Percentiles rank a stretch among this genome's conserved stretches.
phyloP scores from a whole-genome alignment of 2,888 invertebrate genomes.

The Idaea straminata region DNA sequence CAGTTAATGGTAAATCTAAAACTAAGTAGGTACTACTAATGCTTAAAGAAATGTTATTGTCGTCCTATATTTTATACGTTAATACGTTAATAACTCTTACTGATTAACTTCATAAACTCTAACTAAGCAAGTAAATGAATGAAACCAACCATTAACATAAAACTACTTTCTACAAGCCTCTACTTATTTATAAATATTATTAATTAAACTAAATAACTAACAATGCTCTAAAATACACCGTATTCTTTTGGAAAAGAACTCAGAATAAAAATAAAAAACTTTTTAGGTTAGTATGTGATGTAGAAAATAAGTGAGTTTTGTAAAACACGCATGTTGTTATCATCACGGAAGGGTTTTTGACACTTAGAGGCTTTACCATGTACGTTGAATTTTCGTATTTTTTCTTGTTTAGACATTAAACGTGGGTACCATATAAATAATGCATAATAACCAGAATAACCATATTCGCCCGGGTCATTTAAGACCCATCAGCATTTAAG shows the following conservation, averaged over 20 bases:
- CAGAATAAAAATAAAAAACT: neutral
- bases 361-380: neutral
- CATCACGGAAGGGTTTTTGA: slow-evolving; percentile 2
- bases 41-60: no score
- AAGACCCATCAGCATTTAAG: neutral
- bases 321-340: slow-evolving; percentile 12
- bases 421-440: neutral
- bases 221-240: neutral
- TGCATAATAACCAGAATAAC: neutral
- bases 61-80: neutral
- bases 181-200: neutral
- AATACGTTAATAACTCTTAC: neutral
- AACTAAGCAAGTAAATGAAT: neutral
- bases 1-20: no score
- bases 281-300: neutral
- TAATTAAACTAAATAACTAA: neutral
- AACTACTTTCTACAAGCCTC: neutral
- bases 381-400: neutral
- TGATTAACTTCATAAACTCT: neutral
- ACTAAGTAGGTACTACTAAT: no score
- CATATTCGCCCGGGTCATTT: neutral
- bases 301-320: neutral
- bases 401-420: neutral
- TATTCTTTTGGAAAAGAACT: neutral
- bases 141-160: neutral